phyloP scores from a whole-genome alignment of 2,113 vertebrate species.

The Sterna hirundo region DNA sequence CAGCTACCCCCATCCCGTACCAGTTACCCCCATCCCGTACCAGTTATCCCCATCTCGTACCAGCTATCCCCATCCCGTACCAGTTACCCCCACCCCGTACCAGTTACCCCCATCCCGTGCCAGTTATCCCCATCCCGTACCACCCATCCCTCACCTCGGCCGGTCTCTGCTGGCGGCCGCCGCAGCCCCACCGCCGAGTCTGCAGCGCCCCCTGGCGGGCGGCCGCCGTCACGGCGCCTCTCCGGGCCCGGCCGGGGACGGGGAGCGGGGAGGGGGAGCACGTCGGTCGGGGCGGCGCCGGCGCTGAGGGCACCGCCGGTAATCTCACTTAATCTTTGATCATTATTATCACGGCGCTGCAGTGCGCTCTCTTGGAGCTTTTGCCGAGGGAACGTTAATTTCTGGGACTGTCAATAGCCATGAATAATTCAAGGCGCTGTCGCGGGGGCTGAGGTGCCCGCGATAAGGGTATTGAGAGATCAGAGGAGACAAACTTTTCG shows the following conservation, averaged over 20 bases:
- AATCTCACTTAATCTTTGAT: neutral
- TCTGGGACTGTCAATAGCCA: neutral
- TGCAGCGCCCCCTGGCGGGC: slow-evolving; percentile 62
- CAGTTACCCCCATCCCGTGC: too few species aligned
- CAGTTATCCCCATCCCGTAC: too few species aligned
- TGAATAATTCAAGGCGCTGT: neutral
- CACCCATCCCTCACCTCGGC: neutral
- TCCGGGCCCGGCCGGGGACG: neutral
- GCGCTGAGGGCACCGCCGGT: neutral
- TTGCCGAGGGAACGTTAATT: neutral
- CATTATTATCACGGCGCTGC: neutral
- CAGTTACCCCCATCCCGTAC: too few species aligned
- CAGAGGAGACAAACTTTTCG: neutral
- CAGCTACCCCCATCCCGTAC: too few species aligned
- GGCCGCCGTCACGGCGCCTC: fast-evolving
- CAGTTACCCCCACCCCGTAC: too few species aligned
- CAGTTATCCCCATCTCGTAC: too few species aligned
- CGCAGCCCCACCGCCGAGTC: slow-evolving; percentile 10
- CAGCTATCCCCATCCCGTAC: too few species aligned
- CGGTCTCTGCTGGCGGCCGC: neutral
- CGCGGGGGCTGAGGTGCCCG: neutral
- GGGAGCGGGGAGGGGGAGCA: too few species aligned
- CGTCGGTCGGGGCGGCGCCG: neutral
- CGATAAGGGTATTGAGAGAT: neutral
- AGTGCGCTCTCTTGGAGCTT: neutral